phyloP scores from a whole-genome alignment of 2,888 invertebrate species.

The Scaptomyza polygonia region DNA sequence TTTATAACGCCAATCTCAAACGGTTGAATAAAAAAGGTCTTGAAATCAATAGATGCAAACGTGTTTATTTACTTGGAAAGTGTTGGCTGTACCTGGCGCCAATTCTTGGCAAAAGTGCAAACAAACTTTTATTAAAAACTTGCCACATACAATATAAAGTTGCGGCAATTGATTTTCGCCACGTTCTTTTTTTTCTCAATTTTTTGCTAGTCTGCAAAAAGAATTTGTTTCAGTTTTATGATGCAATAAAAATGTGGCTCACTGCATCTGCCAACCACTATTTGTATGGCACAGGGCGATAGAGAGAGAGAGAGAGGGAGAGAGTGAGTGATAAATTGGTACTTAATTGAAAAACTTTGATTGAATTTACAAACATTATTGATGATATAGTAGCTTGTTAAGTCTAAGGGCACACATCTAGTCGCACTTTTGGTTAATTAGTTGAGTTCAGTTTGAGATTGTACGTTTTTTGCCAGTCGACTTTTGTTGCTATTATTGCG shows the following conservation, averaged over 20 bases:
- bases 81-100: constrained; percentile 37
- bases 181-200: background rate
- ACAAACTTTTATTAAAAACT: constrained; percentile 53
- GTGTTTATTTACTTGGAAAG: constrained; percentile 32
- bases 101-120: constrained; percentile 21
- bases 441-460: constrained; percentile 23
- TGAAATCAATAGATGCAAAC: background rate
- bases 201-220: constrained; percentile 8
- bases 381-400: constrained; percentile 37
- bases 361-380: constrained; percentile 48
- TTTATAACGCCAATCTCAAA: background rate
- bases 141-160: constrained; percentile 25
- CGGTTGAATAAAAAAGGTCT: constrained; percentile 1
- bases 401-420: constrained; percentile 13
- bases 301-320: background rate
- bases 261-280: constrained; percentile 24
- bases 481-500: constrained; percentile 8
- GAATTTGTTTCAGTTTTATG: constrained; percentile 43
- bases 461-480: background rate
- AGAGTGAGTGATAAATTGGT: constrained; percentile 5
- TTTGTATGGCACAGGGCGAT: background rate
- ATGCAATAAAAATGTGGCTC: constrained; percentile 49
- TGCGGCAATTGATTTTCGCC: constrained; percentile 24
- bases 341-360: constrained; percentile 68
- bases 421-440: constrained; percentile 33